A percentile compares a stretch with the other conserved stretches of the same genome.
Evolutionary conservation across 1,140 invertebrate species (phyloP).

Genomic region (Meloidogyne floridensis): DNA sequence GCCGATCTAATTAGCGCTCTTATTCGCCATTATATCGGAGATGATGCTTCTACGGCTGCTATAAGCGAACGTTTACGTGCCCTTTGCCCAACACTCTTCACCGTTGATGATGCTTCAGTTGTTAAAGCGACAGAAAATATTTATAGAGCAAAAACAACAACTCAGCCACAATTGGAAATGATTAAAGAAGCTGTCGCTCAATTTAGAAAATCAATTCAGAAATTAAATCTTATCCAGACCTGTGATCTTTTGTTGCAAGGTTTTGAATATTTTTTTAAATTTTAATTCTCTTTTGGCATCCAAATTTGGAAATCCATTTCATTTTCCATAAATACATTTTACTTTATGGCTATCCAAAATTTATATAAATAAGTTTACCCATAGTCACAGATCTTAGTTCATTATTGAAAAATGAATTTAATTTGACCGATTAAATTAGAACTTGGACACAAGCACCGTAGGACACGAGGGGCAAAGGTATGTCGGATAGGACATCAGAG

Average conservation of each 20-base stretch:
- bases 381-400: no score
- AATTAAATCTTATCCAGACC: slow-evolving; percentile 37
- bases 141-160: slow-evolving; percentile 29
- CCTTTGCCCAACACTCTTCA: slow-evolving; percentile 88
- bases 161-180: slow-evolving; percentile 19
- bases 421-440: no score
- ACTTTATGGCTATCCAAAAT: no score
- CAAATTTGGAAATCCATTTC: no score
- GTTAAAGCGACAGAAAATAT: slow-evolving; percentile 67
- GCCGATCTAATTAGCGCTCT: slow-evolving; percentile 67
- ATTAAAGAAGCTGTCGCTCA: slow-evolving; percentile 21
- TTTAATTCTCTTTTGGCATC: background rate
- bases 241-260: slow-evolving; percentile 41
- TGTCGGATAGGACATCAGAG: no score
- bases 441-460: no score
- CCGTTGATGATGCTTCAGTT: slow-evolving; percentile 89
- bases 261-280: slow-evolving; percentile 29
- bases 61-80: slow-evolving; percentile 85
- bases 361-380: no score
- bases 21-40: slow-evolving; percentile 79
- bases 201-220: slow-evolving; percentile 35
- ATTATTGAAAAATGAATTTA: no score
- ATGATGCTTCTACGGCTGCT: slow-evolving; percentile 88
- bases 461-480: no score
- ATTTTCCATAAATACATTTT: no score